A percentile compares a stretch with the other conserved stretches of the same genome.
phyloP scores from a whole-genome alignment of 2,888 invertebrate species.

The Drosophila borborema region DNA sequence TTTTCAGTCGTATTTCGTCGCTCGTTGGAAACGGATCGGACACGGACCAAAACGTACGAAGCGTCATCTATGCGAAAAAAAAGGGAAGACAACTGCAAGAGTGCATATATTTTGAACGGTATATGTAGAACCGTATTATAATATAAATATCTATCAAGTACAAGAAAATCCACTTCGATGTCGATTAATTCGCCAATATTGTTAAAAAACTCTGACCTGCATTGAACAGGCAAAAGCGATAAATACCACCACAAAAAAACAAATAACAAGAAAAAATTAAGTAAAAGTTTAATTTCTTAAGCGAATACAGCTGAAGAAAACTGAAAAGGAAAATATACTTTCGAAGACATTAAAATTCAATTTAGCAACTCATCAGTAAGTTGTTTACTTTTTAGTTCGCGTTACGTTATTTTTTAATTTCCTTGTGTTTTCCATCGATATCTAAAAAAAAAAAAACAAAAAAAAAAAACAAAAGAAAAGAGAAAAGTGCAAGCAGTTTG shows the following conservation, averaged over 20 bases:
- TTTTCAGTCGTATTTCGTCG: constrained; percentile 59
- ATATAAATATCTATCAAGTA: constrained; percentile 11
- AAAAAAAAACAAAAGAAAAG: constrained; percentile 34
- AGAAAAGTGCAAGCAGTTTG: constrained; percentile 43
- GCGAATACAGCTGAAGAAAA: constrained; percentile 14
- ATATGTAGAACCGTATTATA: constrained; percentile 29
- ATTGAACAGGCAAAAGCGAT: constrained; percentile 80
- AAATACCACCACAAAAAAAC: neutral
- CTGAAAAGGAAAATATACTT: constrained; percentile 10
- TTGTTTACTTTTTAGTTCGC: constrained; percentile 69
- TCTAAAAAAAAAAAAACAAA: constrained; percentile 25
- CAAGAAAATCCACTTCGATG: constrained; percentile 78
- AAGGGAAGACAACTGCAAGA: constrained; percentile 35
- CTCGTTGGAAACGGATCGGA: constrained; percentile 52
- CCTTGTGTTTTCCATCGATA: constrained; percentile 48
- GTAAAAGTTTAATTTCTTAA: constrained; percentile 4
- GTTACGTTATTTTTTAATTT: constrained; percentile 66
- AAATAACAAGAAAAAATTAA: constrained; percentile 10
- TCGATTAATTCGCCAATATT: constrained; percentile 83
- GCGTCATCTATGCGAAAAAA: constrained; percentile 9
- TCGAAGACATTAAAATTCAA: neutral
- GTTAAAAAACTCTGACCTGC: constrained; percentile 82
- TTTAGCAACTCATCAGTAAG: constrained; percentile 37
- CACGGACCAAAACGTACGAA: constrained; percentile 8
- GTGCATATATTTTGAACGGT: constrained; percentile 53